phyloP scores from a whole-genome alignment of 2,797 vertebrate species.

The Graptemys geographica region DNA sequence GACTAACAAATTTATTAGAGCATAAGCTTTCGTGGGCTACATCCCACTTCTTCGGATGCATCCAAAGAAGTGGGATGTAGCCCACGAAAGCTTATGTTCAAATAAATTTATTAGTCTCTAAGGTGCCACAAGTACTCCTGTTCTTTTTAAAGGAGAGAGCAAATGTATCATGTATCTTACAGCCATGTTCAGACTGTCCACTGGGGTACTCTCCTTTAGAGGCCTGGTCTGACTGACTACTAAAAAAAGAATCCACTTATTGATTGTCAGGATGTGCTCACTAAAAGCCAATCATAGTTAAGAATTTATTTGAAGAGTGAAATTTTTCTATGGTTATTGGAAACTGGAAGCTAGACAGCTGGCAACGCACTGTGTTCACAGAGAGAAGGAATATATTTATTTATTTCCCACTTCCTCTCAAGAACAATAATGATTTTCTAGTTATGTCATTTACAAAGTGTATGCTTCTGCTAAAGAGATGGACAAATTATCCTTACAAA shows the following conservation, averaged over 20 bases:
- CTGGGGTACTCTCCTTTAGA: background rate
- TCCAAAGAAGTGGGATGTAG: too few species aligned
- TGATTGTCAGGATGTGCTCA: background rate
- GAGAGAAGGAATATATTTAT: slow-evolving; percentile 12
- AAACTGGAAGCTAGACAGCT: slow-evolving; percentile 24
- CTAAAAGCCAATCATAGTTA: slow-evolving; percentile 36
- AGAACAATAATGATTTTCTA: slow-evolving; percentile 21
- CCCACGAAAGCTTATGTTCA: too few species aligned
- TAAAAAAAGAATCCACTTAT: slow-evolving; percentile 44
- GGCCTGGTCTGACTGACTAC: background rate
- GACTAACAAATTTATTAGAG: too few species aligned
- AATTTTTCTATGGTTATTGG: slow-evolving; percentile 1
- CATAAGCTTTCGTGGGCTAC: too few species aligned
- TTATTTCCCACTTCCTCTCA: background rate
- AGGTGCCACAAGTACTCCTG: too few species aligned
- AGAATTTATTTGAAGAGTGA: slow-evolving; percentile 3
- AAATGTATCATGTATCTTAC: background rate
- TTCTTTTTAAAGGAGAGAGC: background rate
- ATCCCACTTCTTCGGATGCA: too few species aligned
- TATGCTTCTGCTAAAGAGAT: background rate
- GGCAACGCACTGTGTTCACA: background rate
- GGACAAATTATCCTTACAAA: slow-evolving; percentile 25
- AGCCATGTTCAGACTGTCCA: background rate
- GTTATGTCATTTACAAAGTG: background rate
- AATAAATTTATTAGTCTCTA: too few species aligned